Conservation (phyloP, 2,113 vertebrate genomes). For the Ammodytes dubius region DNA sequence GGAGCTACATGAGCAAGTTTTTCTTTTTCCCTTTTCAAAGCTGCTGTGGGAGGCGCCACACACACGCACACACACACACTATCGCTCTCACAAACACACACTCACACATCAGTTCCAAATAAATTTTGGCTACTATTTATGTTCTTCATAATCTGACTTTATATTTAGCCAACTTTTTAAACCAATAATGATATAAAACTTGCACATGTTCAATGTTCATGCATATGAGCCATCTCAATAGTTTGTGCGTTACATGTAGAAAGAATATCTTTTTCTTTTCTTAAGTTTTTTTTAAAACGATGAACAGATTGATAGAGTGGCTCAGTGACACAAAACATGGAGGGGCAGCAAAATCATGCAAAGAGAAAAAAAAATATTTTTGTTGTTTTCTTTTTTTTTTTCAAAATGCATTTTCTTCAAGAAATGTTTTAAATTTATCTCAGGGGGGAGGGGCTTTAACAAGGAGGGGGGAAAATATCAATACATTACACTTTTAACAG, state of each 20-base stretch:
- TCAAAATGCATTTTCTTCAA: conserved; percentile 61
- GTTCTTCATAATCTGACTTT: conserved; percentile 49
- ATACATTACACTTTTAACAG: conserved; percentile 67
- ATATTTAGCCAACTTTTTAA: conserved; percentile 37
- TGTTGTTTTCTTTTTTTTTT: conserved; percentile 38
- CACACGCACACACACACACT: neutral
- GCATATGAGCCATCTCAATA: conserved; percentile 63
- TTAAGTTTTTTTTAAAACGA: conserved; percentile 27
- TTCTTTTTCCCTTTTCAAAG: conserved; percentile 61
- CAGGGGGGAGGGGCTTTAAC: neutral
- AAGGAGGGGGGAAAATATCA: conserved; percentile 36
- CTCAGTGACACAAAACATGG: conserved; percentile 62
- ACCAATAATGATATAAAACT: conserved; percentile 56
- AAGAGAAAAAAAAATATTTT: conserved; percentile 24
- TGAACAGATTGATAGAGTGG: conserved; percentile 57
- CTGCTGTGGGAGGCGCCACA: conserved; percentile 49
- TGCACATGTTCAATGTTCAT: conserved; percentile 72
- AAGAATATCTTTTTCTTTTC: conserved; percentile 9
- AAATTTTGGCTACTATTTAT: conserved; percentile 59
- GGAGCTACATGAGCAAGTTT: conserved; percentile 63
- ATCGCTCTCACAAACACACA: conserved; percentile 3
- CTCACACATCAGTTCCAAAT: conserved; percentile 40
- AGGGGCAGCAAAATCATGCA: conserved; percentile 76
- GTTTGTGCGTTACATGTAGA: conserved; percentile 50
- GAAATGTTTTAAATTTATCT: conserved; percentile 60